Conservation (phyloP, 2,888 invertebrate species). For the Pycnomerus fuliginosus region DNA sequence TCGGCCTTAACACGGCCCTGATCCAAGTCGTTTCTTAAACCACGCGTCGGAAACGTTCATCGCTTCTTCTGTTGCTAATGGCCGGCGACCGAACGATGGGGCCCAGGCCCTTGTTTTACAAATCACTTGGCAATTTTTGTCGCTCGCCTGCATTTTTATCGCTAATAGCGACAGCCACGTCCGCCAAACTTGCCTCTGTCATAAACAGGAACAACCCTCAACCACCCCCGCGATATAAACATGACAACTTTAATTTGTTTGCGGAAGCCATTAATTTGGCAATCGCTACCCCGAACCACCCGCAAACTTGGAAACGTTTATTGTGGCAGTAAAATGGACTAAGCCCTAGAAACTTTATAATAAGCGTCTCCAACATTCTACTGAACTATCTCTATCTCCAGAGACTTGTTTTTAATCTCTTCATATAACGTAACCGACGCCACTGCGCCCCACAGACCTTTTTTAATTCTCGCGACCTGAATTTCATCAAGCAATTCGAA, state of each 20-base stretch:
- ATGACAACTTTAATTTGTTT: conserved; percentile 41
- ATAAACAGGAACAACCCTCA: conserved; percentile 24
- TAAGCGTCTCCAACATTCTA: conserved; percentile 32
- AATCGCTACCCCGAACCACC: conserved; percentile 31
- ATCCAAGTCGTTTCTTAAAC: conserved; percentile 11
- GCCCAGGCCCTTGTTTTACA: conserved; percentile 20
- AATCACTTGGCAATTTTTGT: conserved; percentile 27
- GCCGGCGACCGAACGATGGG: conserved; percentile 19
- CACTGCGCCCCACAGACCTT: too few species aligned
- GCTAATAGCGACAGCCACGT: conserved; percentile 14
- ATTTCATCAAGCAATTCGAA: too few species aligned
- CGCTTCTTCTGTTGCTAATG: conserved; percentile 34
- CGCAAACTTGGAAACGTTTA: conserved; percentile 37
- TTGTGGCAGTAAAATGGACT: conserved; percentile 45
- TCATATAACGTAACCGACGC: too few species aligned
- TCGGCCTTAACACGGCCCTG: too few species aligned
- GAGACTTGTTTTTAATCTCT: conserved; percentile 45
- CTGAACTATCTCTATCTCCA: conserved; percentile 20
- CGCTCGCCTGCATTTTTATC: conserved; percentile 16
- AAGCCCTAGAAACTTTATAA: conserved; percentile 45
- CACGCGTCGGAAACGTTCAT: conserved; percentile 25
- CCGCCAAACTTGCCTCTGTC: conserved; percentile 15
- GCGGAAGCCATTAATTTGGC: conserved; percentile 41
- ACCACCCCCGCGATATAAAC: conserved; percentile 32
- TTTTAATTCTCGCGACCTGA: too few species aligned